These are phyloP conservation scores for Linhomoeus sp. DNA, from an alignment of 2,888 invertebrate genomes.

Conservation along the genomic window DNA sequence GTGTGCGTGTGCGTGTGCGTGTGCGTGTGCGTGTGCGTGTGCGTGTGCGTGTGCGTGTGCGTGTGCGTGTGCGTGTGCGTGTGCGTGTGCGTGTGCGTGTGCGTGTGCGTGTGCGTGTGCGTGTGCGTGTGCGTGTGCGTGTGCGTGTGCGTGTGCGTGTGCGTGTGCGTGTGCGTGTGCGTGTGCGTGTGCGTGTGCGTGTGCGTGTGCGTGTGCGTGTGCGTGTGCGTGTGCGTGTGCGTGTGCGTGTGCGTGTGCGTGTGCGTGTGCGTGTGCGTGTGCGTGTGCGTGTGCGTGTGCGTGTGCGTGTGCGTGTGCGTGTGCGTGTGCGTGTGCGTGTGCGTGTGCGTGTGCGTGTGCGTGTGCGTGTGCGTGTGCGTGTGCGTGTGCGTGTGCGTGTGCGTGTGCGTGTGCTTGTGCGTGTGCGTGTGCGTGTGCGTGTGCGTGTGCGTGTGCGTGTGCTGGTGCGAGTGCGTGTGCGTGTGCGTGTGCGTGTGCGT, in stretches of 20 bases:
- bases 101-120: slow-evolving; percentile 1
- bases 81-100: slow-evolving; percentile 2
- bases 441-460: background rate
- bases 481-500: background rate
- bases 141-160: slow-evolving; percentile 2
- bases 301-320: background rate
- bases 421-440: background rate
- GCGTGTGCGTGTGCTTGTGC: no score
- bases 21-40: slow-evolving; percentile 1
- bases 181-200: slow-evolving; percentile 1
- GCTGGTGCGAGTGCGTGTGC: background rate
- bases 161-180: slow-evolving; percentile 1
- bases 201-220: background rate
- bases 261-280: background rate
- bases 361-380: background rate
- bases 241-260: background rate
- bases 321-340: background rate
- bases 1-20: slow-evolving; percentile 2
- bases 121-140: slow-evolving; percentile 1
- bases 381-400: background rate
- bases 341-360: background rate
- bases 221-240: slow-evolving; percentile 1
- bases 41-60: slow-evolving; percentile 1
- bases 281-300: background rate
- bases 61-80: background rate